phyloP scores from a whole-genome alignment of 2,888 invertebrate genomes.

The Ophioninae sp. region DNA sequence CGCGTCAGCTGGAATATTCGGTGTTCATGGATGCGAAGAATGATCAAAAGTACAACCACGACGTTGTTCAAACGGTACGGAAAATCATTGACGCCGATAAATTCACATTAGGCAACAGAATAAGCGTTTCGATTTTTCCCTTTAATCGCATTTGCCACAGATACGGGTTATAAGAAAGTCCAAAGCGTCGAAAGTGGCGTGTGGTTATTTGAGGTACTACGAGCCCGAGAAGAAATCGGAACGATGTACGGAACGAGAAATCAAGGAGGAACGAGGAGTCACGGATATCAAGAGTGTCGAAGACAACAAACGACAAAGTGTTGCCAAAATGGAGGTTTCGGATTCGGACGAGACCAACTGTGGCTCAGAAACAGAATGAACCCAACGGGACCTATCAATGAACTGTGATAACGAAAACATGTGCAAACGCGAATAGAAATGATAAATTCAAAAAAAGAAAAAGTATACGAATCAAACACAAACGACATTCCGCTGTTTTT shows the following conservation, averaged over 20 bases:
- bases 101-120: background rate
- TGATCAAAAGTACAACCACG: constrained; percentile 32
- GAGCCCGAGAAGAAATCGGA: background rate
- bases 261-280: background rate
- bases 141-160: constrained; percentile 3
- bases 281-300: background rate
- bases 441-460: background rate
- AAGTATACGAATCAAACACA: background rate
- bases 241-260: background rate
- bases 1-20: constrained; percentile 35
- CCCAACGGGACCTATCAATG: background rate
- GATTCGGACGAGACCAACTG: constrained; percentile 2
- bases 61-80: constrained; percentile 29
- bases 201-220: constrained; percentile 31
- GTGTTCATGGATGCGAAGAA: constrained; percentile 9
- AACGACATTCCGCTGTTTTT: background rate
- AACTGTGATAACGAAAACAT: background rate
- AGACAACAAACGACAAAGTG: background rate
- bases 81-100: background rate
- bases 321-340: background rate
- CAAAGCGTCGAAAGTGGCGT: background rate
- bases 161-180: constrained; percentile 6
- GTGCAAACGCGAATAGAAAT: background rate
- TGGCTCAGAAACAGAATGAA: constrained; percentile 18
- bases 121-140: background rate